phyloP scores from a whole-genome alignment of 2,888 invertebrate species.

The Nymphalis polychloros region DNA sequence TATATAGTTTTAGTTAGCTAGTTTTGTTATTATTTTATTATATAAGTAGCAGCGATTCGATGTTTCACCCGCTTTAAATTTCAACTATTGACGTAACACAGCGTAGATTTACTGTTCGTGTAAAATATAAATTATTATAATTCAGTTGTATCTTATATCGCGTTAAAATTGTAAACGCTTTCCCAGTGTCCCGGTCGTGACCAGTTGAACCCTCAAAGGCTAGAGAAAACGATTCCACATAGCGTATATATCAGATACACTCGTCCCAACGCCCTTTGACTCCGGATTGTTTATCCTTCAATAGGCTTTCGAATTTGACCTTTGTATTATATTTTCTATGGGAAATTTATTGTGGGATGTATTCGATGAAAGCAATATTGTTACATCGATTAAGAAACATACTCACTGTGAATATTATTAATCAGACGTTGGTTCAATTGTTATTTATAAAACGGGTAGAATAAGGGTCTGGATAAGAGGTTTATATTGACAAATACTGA shows the following conservation, averaged over 20 bases:
- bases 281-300: slow-evolving; percentile 26
- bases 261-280: slow-evolving; percentile 60
- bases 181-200: slow-evolving; percentile 40
- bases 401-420: too few relatives aligned
- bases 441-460: too few relatives aligned
- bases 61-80: too few relatives aligned
- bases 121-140: not conserved
- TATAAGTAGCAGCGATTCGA: too few relatives aligned
- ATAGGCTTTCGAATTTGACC: slow-evolving; percentile 11
- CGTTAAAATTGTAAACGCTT: slow-evolving; percentile 11
- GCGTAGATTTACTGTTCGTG: too few relatives aligned
- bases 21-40: too few relatives aligned
- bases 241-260: not conserved
- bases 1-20: too few relatives aligned
- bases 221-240: slow-evolving; percentile 54
- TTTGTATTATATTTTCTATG: slow-evolving; percentile 8
- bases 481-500: too few relatives aligned
- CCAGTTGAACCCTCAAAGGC: slow-evolving; percentile 53
- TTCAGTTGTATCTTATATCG: not conserved
- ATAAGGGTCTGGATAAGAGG: too few relatives aligned
- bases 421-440: too few relatives aligned
- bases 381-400: not conserved
- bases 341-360: slow-evolving; percentile 3
- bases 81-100: too few relatives aligned
- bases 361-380: not conserved